Base-by-base conservation (phyloP, 2,888 invertebrate genomes). In the Orthosia incerta region DNA sequence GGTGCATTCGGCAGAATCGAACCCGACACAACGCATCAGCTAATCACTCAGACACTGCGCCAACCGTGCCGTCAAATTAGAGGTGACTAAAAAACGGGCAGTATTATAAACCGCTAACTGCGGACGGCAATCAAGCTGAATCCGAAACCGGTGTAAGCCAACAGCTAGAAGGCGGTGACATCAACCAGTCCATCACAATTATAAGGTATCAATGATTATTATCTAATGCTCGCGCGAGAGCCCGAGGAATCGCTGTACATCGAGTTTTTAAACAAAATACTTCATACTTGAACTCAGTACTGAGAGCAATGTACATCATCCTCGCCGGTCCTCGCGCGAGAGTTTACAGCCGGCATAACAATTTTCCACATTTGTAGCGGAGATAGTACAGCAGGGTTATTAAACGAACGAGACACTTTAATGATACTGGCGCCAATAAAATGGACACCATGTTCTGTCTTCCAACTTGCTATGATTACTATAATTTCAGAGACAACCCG, bases 101-200 rank as follows among this genome's bases (percentile, higher is more conserved):
- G 48, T 26, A 66, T 45, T 45, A 50, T 18, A 26, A 56, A 26
- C 57, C 48, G 55, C 64, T 80, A 69, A 76, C 69, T 61, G 48
- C 66, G 20, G 13, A 55, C 20, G 45, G 51, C 56, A 59, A 66
- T 75, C 53, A 65, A 74, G 72, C 48, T 55, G 39, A 78, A 64
- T 61, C 9, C 18, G 51, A 84, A 82, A 84, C 84, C 74, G 73
- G 84, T 86, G 68, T 67, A 61, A 61, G 62, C 26, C 55, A 53
- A 48, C 31, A 51, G 5, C 9, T 48, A 23, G 20, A 48, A 53
- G 15, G 72, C 53, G 48, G 55, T 60, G 48, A 26, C 72, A 55
- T 59, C 71, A 72, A 60, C 64, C 18, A 61, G 20, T 2, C 39
- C 15, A 63, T 50, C 46, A 26, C 53, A 60, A 62, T 53, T 26